Conservation (phyloP, 2,888 invertebrate species). For the Fragum fragum region DNA sequence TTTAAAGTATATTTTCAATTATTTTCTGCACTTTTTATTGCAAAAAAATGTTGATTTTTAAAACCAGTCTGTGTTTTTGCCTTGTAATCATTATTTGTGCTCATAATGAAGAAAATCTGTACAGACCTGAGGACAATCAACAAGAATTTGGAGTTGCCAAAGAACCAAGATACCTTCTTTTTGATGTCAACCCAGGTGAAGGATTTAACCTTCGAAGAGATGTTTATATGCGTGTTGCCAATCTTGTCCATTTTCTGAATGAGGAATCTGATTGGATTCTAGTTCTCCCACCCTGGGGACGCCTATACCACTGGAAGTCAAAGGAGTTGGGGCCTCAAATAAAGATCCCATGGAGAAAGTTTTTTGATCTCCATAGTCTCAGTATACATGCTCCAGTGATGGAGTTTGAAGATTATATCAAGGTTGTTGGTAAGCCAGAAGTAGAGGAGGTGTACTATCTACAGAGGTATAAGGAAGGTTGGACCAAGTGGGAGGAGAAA, state of each 20-base stretch:
- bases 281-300: constrained; percentile 97
- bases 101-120: constrained; percentile 57
- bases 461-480: constrained; percentile 95
- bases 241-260: constrained; percentile 92
- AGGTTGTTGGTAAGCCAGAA: constrained; percentile 88
- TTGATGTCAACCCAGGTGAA: constrained; percentile 97
- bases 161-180: constrained; percentile 91
- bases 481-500: constrained; percentile 95
- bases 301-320: constrained; percentile 95
- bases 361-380: constrained; percentile 94
- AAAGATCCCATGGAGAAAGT: constrained; percentile 92
- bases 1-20: background rate
- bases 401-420: constrained; percentile 94
- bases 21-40: background rate
- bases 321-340: constrained; percentile 87
- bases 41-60: constrained; percentile 15
- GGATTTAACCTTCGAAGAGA: constrained; percentile 98
- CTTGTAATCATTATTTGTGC: constrained; percentile 18
- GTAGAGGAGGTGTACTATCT: constrained; percentile 94
- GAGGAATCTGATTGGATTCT: constrained; percentile 87
- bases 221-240: constrained; percentile 97
- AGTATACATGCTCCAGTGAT: constrained; percentile 93
- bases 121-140: constrained; percentile 54
- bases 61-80: constrained; percentile 1
- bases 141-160: constrained; percentile 47